Base-by-base conservation (phyloP, 2,888 invertebrate species). In the Caenorhabditis sp. region DNA sequence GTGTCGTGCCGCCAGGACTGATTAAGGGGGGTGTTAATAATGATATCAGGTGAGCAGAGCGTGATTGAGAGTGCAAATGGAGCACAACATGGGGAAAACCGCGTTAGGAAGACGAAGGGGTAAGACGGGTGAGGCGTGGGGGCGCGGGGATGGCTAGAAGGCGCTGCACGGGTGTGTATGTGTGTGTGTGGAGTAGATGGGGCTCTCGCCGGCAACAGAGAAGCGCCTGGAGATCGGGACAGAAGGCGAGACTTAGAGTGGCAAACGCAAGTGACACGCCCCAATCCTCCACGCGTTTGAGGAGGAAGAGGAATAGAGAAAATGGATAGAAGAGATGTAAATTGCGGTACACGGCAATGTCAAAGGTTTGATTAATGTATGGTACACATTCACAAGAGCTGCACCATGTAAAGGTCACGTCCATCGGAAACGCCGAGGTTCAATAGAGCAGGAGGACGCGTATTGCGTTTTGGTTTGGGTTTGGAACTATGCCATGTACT, bases 181-280 rank as follows among this genome's bases (percentile, higher is more conserved):
- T 65, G 72, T 70, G 78, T 78, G 78, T 70, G 61, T 65, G 58
- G 78, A 71, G 78, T 67, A 55, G 70, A 71, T 65, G 68, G 58
- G 76, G 62, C 64, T 67, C 72, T 74, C 76, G 76, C n/a, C 71
- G 70, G 70, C 70, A 74, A 71, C 71, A 68, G 79, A 68, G 83
- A 74, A 80, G 74, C 69, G 74, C 74, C 55, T 64, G 67, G 55
- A 71, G 71, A 74, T 74, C 70, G 74, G 55, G 71, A 70, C 58
- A 58, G 76, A 32, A 44, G 62, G n/a, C 76, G 76, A 76, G 76
- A 76, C 76, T 76, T 61, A 76, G 76, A 76, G 76, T 65, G 76
- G 44, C 67, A 76, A 76, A 76, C 65, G 53, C 64, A 60, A 71
- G 60, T 67, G 79, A 67, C 79, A 79, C 79, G 79, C 79, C 79